Evolutionary conservation across 2,888 invertebrate genomes (phyloP), one percentile per base, ranked within the genome.

Genomic region (Volucella bombylans): DNA sequence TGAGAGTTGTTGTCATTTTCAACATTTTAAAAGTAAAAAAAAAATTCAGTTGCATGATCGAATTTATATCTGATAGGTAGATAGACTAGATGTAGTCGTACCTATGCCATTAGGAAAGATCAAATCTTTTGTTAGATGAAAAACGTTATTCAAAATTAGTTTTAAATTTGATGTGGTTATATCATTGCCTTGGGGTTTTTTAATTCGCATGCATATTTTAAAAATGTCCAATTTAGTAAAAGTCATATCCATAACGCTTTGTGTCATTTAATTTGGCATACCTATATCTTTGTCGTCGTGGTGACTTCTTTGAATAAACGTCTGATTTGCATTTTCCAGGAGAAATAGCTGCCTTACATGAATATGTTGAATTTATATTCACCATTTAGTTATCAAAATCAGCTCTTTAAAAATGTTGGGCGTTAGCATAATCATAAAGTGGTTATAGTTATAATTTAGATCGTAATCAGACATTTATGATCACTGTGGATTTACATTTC

Each of bases 1-100:
- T 85, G 85, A 85, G 85, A 85, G 85, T 85, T 80, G 69, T 71
- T 76, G 79, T 72, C 71, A 45, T 49, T 49, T 47, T 59, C 38
- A 55, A 62, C 15, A 78, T 50, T 52, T n/a, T 43, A 18, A 71
- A 39, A 18, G 18, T 14, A 57, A 55, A 59, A 62, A 31, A 31
- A 31, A 31, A 31, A 6, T 31, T 31, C 6, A 31, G 31, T 4
- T 31, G 31, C 31, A 31, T 31, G 31, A 6, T 6, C 31, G 31
- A 31, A 31, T 31, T 31, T 49, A 52, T 76, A 65, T 69, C 55
- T 54, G 73, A 80, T 68, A 71, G 76, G 64, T 68, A 10, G 57
- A 69, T 68, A 47, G 64, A 38, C 18, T 4, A 69, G 57, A 49
- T 57, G 45, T 71, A 57, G 31, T n/a, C 47, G 43, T 10, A n/a